Percentiles rank a stretch among this genome's conserved stretches.
Evolutionary conservation across 1,140 invertebrate genomes (phyloP).

Genomic region (Carposina sasakii): DNA sequence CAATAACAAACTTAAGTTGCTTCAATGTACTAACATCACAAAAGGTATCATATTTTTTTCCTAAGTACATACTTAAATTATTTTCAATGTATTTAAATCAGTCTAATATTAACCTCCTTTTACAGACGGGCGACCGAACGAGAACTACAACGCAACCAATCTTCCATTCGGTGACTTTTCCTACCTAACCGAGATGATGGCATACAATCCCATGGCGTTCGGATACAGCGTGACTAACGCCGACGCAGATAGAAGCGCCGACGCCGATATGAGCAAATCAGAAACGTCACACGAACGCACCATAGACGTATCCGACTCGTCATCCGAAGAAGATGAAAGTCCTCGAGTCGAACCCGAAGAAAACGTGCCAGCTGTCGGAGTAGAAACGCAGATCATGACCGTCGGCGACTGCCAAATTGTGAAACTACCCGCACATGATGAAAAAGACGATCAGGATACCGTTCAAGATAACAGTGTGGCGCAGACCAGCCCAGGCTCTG

Average conservation of each 20-base stretch:
- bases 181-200: constrained; percentile 73
- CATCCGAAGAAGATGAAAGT: constrained; percentile 47
- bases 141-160: constrained; percentile 74
- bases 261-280: constrained; percentile 37
- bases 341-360: constrained; percentile 46
- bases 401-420: constrained; percentile 67
- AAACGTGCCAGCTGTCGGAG: constrained; percentile 40
- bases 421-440: constrained; percentile 54
- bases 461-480: constrained; percentile 17
- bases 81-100: too few species aligned
- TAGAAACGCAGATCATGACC: constrained; percentile 61
- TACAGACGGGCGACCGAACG: constrained; percentile 62
- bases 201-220: constrained; percentile 58
- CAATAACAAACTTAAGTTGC: too few species aligned
- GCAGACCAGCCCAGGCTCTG: constrained; percentile 38
- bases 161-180: constrained; percentile 74
- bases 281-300: constrained; percentile 49
- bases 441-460: constrained; percentile 40
- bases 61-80: too few species aligned
- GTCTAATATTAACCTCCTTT: too few species aligned
- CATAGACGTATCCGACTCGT: constrained; percentile 56
- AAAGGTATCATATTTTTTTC: too few species aligned
- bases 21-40: too few species aligned
- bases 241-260: constrained; percentile 51
- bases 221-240: constrained; percentile 51